Conservation (phyloP, 1,140 invertebrate genomes). For the Drosophila ogumai region DNA sequence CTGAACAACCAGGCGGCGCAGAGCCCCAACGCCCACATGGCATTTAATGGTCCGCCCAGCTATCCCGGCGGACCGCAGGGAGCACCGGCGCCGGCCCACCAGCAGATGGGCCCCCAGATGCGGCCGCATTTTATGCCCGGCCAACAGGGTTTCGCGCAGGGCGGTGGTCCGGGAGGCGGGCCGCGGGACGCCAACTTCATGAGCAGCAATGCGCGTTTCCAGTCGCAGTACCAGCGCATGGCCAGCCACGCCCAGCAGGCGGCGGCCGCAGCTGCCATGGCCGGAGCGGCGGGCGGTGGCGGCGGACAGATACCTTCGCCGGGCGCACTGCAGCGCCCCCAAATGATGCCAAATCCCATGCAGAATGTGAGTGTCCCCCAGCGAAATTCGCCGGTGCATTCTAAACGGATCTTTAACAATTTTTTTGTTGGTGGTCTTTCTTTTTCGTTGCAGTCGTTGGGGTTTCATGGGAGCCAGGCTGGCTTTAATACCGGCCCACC, state of each 20-base stretch:
- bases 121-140: conserved; percentile 81
- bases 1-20: conserved; percentile 84
- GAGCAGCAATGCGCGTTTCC: conserved; percentile 80
- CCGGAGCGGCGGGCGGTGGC: conserved; percentile 61
- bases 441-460: conserved; percentile 68
- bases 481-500: conserved; percentile 82
- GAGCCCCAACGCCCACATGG: conserved; percentile 79
- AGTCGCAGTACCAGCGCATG: conserved; percentile 82
- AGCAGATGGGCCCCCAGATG: conserved; percentile 80
- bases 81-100: conserved; percentile 76
- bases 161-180: conserved; percentile 74
- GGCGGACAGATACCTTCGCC: conserved; percentile 79
- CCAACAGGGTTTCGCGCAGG: conserved; percentile 79
- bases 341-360: conserved; percentile 82
- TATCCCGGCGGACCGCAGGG: conserved; percentile 83
- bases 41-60: conserved; percentile 80
- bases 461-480: conserved; percentile 84
- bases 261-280: conserved; percentile 77
- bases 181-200: conserved; percentile 74
- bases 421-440: too few relatives aligned
- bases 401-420: neutral
- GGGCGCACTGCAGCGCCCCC: conserved; percentile 71
- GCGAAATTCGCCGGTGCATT: neutral
- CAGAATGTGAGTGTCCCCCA: conserved; percentile 69
- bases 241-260: conserved; percentile 81